A percentile compares a stretch with the other conserved stretches of the same genome.
Conservation (phyloP, 2,113 vertebrate species). For the Pholis gunnellus region DNA sequence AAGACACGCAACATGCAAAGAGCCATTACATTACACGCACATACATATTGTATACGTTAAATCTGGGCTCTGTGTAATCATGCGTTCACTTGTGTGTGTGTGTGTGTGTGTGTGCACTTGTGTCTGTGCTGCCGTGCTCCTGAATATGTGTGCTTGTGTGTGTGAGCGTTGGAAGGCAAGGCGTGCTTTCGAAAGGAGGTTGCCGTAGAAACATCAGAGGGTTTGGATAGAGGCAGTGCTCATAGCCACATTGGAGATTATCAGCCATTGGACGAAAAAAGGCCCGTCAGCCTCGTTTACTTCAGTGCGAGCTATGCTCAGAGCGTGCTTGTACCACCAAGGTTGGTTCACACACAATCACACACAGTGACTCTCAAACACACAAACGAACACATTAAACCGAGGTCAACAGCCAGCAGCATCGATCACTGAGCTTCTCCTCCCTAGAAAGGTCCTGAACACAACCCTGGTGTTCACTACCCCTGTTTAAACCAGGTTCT, state of each 20-base stretch:
- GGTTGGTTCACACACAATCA: conserved; percentile 69
- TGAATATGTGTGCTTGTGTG: conserved; percentile 36
- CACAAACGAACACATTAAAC: conserved; percentile 37
- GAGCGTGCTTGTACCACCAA: conserved; percentile 85
- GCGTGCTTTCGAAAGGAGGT: conserved; percentile 67
- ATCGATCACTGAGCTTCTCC: conserved; percentile 37
- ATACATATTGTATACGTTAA: conserved; percentile 50
- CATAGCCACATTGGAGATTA: conserved; percentile 84
- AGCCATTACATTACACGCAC: neutral
- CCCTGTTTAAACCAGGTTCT: neutral
- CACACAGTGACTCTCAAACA: conserved; percentile 5
- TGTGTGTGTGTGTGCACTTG: neutral
- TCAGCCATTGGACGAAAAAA: conserved; percentile 84
- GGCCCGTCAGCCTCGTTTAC: conserved; percentile 84
- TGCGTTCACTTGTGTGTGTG: neutral
- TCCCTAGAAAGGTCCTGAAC: conserved; percentile 20
- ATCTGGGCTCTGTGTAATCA: conserved; percentile 9
- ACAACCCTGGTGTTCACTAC: conserved; percentile 19
- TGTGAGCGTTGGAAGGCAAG: conserved; percentile 77
- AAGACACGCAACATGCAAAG: neutral
- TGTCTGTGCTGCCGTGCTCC: neutral
- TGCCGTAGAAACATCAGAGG: conserved; percentile 84
- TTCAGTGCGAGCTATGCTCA: conserved; percentile 84
- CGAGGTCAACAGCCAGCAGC: conserved; percentile 38
- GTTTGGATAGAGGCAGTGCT: conserved; percentile 85